phyloP scores from a whole-genome alignment of 2,113 vertebrate species.

The Felis chaus region DNA sequence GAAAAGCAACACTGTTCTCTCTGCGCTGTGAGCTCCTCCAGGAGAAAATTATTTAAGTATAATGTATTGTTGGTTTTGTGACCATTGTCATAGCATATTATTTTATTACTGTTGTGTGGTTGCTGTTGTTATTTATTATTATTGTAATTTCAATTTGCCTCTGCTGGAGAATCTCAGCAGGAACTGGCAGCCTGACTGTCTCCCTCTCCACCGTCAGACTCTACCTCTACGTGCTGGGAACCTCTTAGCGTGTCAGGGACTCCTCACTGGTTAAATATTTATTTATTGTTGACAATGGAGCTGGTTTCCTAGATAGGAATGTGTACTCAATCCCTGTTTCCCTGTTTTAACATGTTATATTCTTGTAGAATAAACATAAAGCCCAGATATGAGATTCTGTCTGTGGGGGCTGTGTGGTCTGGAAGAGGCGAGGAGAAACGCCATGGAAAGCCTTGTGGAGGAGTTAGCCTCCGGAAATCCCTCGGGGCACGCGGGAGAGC shows the following conservation, averaged over 20 bases:
- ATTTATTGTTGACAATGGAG: conserved; percentile 83
- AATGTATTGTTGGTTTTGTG: neutral
- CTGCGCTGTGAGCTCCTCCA: conserved; percentile 42
- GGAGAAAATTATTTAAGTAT: conserved; percentile 62
- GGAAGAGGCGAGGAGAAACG: neutral
- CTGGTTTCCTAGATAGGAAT: conserved; percentile 59
- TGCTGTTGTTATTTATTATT: conserved; percentile 81
- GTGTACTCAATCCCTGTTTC: conserved; percentile 20
- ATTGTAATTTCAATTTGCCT: neutral
- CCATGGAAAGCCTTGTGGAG: rapidly evolving
- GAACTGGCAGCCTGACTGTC: neutral
- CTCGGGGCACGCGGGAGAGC: neutral
- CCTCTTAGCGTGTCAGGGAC: neutral
- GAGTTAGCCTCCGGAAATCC: neutral
- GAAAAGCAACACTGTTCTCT: conserved; percentile 12
- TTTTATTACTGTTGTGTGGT: conserved; percentile 7
- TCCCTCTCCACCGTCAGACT: neutral
- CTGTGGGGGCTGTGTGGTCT: neutral
- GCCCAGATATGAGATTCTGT: neutral
- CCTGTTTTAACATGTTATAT: conserved; percentile 11
- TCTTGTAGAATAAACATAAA: conserved; percentile 80
- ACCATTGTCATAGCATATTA: neutral
- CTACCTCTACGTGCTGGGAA: conserved; percentile 63
- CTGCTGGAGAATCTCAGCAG: neutral
- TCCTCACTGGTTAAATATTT: conserved; percentile 77